Base-by-base conservation (phyloP, 2,888 invertebrate species). In the Aporophyla nigra region DNA sequence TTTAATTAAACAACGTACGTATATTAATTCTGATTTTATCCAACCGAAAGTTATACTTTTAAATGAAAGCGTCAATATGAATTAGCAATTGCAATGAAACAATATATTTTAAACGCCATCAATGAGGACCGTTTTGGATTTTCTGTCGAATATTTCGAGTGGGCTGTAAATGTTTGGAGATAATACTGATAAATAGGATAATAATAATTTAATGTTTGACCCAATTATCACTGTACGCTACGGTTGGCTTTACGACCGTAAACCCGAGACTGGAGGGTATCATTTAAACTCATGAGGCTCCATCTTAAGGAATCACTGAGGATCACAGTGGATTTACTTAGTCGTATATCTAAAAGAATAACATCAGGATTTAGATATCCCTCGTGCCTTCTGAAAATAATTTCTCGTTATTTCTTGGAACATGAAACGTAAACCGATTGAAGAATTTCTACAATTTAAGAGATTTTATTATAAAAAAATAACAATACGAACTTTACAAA, bases 301-400 rank as follows among this genome's bases (percentile, higher is more conserved):
- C n/a, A 49, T 53, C 19, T 51, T 33, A 33, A 33, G 56, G 43
- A 14, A 68, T 62, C 16, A 67, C 14, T n/a, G 12, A 51, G 56
- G 24, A 53, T 67, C n/a, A 68, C 40, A 33, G 54, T 14, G 68
- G 69, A 75, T 80, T 54, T 21, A 74, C 59, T 21, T 49, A 74
- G 74, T 68, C 68, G 33, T 46, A 51, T 9, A 33, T 68, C 5
- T n/a, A 49, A 49, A 19, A 12, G n/a, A 63, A 62, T n/a, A 59
- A 24, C 10, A 69, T 54, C 46, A 19, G 24, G 40, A 40, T 58
- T 51, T 46, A 24, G 68, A 80, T 80, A 79, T 79, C 80, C 69
- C 75, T 33, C n/a, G 65, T 69, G 79, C 7, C 12, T 67, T 21
- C 16, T 33, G 24, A 51, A 33, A 62, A 56, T 61, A 54, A 58